Evolutionary conservation across 92 coral and sea anemone genomes (phyloP), one percentile per base, ranked within the genome.

Genomic region (Chrysogorgia sp.): DNA sequence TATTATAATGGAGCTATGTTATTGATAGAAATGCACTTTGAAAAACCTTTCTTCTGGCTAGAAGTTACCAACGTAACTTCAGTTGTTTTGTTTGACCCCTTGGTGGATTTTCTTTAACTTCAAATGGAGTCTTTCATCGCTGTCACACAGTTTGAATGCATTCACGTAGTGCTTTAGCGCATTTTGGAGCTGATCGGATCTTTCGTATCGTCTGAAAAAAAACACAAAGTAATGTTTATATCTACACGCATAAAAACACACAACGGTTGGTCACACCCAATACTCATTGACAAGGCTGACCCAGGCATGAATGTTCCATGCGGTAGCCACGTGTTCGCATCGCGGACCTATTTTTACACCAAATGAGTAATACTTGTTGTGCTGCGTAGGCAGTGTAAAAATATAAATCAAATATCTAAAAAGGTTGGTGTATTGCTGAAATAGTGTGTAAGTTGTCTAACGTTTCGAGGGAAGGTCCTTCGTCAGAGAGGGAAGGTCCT

Each of bases 101-200:
- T 52, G 15, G 26, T 50, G 34, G 8, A 34, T 15, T 22, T 53
- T 21, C 0, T 50, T 49, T 12, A 71, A 22, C 25, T 34, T 71
- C 0, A 29, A 3, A 5, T 40, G 78, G 2, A 71, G 63, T 24
- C 78, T 50, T 13, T 22, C 78, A 53, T 71, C 78, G 45, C 30
- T 50, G 78, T 71, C 78, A 22, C 78, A 71, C 60, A 71, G 33
- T 15, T 34, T 29, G 63, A 6, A 55, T 0, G 78, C 78, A 1
- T 10, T 12, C 1, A 19, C 5, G 58, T 50, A 71, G 13, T 71
- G 78, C n/a, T 71, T 71, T 22, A 71, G 35, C 0, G 63, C 49
- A 28, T 15, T 12, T 10, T 35, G 8, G 20, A 28, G 26, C 23
- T 71, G 62, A 12, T 37, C 63, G 10, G 45, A 29, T 34, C 52